phyloP scores from a whole-genome alignment of 2,888 invertebrate genomes.

The Branchinecta sandiegonensis region DNA sequence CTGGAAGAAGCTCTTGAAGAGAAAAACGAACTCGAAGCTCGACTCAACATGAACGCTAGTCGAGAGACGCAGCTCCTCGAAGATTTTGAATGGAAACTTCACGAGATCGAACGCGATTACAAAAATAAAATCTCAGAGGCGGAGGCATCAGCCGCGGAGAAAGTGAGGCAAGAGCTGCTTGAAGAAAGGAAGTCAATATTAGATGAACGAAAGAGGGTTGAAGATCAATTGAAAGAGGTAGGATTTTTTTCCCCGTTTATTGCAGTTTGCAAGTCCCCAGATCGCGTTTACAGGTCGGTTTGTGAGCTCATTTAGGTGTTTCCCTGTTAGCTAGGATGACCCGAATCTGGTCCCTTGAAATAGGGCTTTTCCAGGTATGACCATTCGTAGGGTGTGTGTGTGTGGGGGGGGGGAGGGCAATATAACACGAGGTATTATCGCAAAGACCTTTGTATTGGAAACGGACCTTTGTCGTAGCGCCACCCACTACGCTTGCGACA shows the following conservation, averaged over 20 bases:
- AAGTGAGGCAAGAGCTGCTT: slow-evolving; percentile 28
- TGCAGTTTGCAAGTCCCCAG: no score
- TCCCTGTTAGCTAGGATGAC: no score
- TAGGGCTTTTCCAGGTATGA: no score
- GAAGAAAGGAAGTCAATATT: slow-evolving; percentile 28
- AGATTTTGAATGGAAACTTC: slow-evolving; percentile 70
- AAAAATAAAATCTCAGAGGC: slow-evolving; percentile 45
- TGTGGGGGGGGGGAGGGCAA: no score
- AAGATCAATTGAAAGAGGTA: slow-evolving; percentile 31
- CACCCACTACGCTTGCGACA: no score
- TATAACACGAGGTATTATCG: no score
- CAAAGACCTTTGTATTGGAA: no score
- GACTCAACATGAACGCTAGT: slow-evolving; percentile 47
- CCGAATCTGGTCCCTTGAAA: no score
- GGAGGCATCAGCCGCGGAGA: slow-evolving; percentile 26
- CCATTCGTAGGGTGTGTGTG: no score
- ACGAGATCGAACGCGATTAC: slow-evolving; percentile 55
- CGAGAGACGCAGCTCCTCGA: slow-evolving; percentile 56
- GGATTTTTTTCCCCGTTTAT: slow-evolving; percentile 10
- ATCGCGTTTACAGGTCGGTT: no score
- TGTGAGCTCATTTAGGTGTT: no score
- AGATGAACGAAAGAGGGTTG: slow-evolving; percentile 29
- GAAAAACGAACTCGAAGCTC: slow-evolving; percentile 50
- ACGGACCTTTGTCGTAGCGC: no score
- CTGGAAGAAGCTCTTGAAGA: slow-evolving; percentile 47